phyloP scores from a whole-genome alignment of 2,113 vertebrate species.

The Setophaga kirtlandii region DNA sequence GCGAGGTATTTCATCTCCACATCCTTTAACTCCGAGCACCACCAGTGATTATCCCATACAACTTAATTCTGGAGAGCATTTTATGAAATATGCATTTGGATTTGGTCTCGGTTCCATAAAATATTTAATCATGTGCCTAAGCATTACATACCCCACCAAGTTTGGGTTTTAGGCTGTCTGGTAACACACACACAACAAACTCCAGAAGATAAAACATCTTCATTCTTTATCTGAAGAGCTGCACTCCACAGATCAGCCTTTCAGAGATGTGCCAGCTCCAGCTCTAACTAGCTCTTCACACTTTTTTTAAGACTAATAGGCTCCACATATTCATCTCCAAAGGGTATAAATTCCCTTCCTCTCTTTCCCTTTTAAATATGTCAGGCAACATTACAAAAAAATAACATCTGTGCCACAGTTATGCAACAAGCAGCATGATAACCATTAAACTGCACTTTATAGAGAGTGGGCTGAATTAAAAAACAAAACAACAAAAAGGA shows the following conservation, averaged over 20 bases:
- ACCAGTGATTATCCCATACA: background rate
- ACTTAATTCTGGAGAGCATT: background rate
- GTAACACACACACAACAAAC: background rate
- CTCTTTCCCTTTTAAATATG: slow-evolving; percentile 22
- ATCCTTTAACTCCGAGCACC: background rate
- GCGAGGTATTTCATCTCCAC: background rate
- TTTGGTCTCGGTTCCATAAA: background rate
- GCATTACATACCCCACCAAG: background rate
- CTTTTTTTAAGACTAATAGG: slow-evolving; percentile 58
- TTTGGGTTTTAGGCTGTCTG: background rate
- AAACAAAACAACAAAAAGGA: background rate
- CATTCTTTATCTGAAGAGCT: slow-evolving; percentile 2
- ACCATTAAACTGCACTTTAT: background rate
- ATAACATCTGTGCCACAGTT: slow-evolving; percentile 46
- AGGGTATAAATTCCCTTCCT: slow-evolving; percentile 35
- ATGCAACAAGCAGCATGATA: slow-evolving; percentile 21
- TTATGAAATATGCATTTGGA: background rate
- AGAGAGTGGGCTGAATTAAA: background rate
- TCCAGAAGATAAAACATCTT: background rate
- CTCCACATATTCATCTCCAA: slow-evolving; percentile 48
- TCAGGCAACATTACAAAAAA: slow-evolving; percentile 44
- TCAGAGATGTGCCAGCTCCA: slow-evolving; percentile 7
- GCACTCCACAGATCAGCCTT: background rate
- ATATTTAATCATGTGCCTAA: background rate
- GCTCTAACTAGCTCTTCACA: slow-evolving; percentile 59